A percentile compares a stretch with the other conserved stretches of the same genome.
phyloP scores from a whole-genome alignment of 2,797 vertebrate genomes.

The Enteromius fasciolatus region DNA sequence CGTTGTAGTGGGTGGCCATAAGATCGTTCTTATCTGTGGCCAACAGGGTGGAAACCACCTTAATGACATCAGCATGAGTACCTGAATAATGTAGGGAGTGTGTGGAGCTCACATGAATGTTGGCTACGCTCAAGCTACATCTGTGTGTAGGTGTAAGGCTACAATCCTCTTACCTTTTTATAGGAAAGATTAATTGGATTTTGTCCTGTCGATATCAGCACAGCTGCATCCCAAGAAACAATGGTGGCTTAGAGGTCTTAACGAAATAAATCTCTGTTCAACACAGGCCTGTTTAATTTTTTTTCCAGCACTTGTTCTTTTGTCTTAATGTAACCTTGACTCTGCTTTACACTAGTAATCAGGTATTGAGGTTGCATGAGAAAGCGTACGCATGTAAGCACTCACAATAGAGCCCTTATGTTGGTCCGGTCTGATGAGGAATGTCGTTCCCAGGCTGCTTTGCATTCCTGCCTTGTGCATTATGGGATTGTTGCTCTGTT shows the following conservation, averaged over 20 bases:
- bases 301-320: conserved; percentile 8
- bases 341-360: conserved; percentile 2
- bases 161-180: conserved; percentile 49
- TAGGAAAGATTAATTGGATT: conserved; percentile 50
- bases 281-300: not conserved
- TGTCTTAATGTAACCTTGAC: conserved; percentile 21
- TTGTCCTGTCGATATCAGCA: conserved; percentile 17
- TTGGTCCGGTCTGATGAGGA: conserved; percentile 43
- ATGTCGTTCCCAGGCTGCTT: conserved; percentile 58
- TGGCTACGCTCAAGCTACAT: not conserved
- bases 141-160: conserved; percentile 36
- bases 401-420: conserved; percentile 55
- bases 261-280: conserved; percentile 17
- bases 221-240: conserved; percentile 31
- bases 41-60: conserved; percentile 16
- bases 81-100: conserved; percentile 25
- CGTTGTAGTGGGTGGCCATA: not conserved
- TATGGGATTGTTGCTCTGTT: conserved; percentile 47
- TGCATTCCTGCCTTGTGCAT: conserved; percentile 55
- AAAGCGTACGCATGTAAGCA: not conserved
- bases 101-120: not conserved
- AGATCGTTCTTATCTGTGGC: conserved; percentile 35
- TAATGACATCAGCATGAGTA: conserved; percentile 38
- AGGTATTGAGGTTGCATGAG: conserved; percentile 4
- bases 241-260: not conserved